Base-by-base conservation (phyloP, 1,140 invertebrate species). In the Agrilus planipennis region DNA sequence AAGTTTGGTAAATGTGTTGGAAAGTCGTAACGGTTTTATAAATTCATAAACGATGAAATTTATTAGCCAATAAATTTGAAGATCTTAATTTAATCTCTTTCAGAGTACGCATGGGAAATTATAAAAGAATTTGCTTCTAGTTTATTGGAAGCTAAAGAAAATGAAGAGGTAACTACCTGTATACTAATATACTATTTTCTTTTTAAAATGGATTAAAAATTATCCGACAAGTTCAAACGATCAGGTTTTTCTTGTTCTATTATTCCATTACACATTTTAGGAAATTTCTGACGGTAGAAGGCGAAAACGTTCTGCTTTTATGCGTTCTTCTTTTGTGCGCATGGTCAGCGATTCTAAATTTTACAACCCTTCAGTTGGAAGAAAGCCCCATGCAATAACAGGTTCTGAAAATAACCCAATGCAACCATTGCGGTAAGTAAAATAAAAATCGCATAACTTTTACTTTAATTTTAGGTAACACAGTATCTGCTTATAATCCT, bases 271-370 rank as follows among this genome's bases (percentile, higher is more conserved):
- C n/a, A n/a, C n/a, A n/a, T n/a, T n/a, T n/a, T n/a, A n/a, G n/a
- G n/a, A n/a, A n/a, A 4, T 25, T 29, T 4, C 11, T 12, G 11
- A 29, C n/a, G n/a, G 77, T 35, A 83, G 82, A 55, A 72, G 69
- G 40, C 72, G 73, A 45, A 78, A 84, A 28, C 84, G 81, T 11
- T 62, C 92, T 47, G 82, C 84, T 4, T 84, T 91, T 64, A 90
- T 91, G 62, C 71, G 92, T 19, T 92, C 88, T 17, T 89, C 94
- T 68, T 95, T 96, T 64, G 90, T 96, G 34, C 80, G 90, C 12
- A 96, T 97, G 92, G 91, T 89, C 21, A 86, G 82, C 46, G 93
- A 97, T 70, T 92, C 92, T 0, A 95, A 95, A 58, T 86, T 94
- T 43, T 93, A 92, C 69, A 90, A 92, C 65, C 87, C 86, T 12